Evolutionary conservation across 2,113 vertebrate species (phyloP), one percentile per base, ranked within the genome.

Genomic region (Pelecanoides urinatrix): DNA sequence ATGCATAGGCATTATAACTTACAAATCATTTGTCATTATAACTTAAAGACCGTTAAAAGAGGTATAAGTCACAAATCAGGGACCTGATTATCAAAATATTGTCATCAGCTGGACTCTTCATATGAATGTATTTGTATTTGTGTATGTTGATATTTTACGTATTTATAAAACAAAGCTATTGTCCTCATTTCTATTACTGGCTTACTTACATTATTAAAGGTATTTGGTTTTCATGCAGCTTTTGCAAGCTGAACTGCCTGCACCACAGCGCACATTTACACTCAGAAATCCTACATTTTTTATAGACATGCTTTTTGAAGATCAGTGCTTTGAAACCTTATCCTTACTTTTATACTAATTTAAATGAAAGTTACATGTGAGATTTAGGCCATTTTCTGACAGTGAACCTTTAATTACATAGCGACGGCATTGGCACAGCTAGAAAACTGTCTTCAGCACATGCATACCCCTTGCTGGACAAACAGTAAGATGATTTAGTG

Each of bases 1-100:
- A 79, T 65, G 80, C 94, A 95, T 13, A 86, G 94, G 80, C 82
- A 93, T 79, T 23, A 38, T 68, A 52, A 22, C 16, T 77, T 86
- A 74, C 88, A 86, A 82, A 95, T 88, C 90, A 52, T 58, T 76
- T 95, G 73, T 75, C 85, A 63, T 61, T 76, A 59, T 79, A 96
- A 74, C 23, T 74, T 29, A 12, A 58, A 70, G 47, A 62, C 47
- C 1, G 0, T 56, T 71, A 26, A 11, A 85, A 71, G 79, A 55
- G 9, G 52, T 12, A 0, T 6, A 78, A 89, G 74, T 53, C 30
- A 49, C 34, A 85, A 29, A 52, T n/a, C 52, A 78, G 61, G 63
- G 45, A 19, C 47, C 3, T 1, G 55, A 23, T 36, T 66, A 55
- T 38, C 45, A 44, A 90, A 84, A 50, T 5, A 53, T 0, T 49